Conservation (phyloP, 2,888 invertebrate species). For the Polyommatus iphigenia region DNA sequence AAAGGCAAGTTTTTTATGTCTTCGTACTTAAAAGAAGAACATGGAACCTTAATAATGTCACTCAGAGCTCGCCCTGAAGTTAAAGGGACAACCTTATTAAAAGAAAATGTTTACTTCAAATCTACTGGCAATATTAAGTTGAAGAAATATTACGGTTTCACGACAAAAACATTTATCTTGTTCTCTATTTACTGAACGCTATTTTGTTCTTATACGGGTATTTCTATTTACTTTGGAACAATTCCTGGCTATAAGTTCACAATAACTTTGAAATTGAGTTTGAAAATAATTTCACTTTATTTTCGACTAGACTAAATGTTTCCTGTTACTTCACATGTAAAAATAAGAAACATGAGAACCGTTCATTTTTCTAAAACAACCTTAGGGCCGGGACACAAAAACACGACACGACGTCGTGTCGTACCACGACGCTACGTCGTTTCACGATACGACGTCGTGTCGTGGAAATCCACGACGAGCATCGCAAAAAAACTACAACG, state of each 20-base stretch:
- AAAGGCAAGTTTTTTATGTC: conserved; percentile 21
- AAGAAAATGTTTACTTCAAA: conserved; percentile 21
- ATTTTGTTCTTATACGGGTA: not conserved
- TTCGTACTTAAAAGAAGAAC: conserved; percentile 17
- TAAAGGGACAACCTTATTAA: conserved; percentile 19
- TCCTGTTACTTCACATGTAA: not conserved
- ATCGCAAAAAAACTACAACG: too few relatives aligned
- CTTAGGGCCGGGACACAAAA: too few relatives aligned
- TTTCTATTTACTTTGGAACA: not conserved
- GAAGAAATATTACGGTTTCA: conserved; percentile 18
- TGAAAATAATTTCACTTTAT: not conserved
- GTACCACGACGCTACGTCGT: too few relatives aligned
- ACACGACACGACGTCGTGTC: too few relatives aligned
- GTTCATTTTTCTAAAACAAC: not conserved
- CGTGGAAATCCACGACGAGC: too few relatives aligned
- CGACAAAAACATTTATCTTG: conserved; percentile 10
- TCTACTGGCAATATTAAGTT: conserved; percentile 17
- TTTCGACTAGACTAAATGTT: not conserved
- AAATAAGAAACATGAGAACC: not conserved
- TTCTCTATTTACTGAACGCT: not conserved
- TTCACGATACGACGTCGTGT: too few relatives aligned
- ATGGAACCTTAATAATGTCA: conserved; percentile 15
- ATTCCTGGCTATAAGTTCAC: not conserved
- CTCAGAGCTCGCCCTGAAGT: conserved; percentile 1
- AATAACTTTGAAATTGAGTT: not conserved